Percentiles rank a stretch among this genome's conserved stretches.
Evolutionary conservation across 2,888 invertebrate species (phyloP).

Genomic region (Bombyx huttoni): DNA sequence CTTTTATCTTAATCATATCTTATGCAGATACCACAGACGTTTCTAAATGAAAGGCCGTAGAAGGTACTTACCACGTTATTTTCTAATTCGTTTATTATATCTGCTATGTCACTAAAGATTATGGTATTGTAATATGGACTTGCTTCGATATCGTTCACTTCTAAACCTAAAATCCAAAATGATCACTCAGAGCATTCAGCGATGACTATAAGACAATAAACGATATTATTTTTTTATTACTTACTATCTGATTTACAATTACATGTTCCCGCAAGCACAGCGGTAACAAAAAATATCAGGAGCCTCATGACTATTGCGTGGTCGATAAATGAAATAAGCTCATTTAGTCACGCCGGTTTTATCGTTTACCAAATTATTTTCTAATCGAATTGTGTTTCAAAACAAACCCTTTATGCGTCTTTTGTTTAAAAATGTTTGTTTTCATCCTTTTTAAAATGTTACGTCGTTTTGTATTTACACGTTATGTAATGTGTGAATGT

Average conservation of each 20-base stretch:
- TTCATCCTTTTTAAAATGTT: conserved; percentile 16
- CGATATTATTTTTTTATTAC: conserved; percentile 12
- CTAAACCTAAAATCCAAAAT: conserved; percentile 23
- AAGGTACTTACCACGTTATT: conserved; percentile 36
- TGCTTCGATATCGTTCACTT: conserved; percentile 37
- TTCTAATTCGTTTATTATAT: conserved; percentile 51
- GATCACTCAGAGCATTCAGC: neutral
- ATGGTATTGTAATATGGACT: conserved; percentile 51
- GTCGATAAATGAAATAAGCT: conserved; percentile 3
- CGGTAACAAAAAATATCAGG: conserved; percentile 13
- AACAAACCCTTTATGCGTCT: conserved; percentile 3
- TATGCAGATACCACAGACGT: neutral
- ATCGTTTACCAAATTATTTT: neutral
- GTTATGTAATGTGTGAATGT: conserved; percentile 8
- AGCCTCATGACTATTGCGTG: conserved; percentile 20
- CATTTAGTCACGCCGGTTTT: neutral
- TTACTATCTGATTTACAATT: conserved; percentile 42
- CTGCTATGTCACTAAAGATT: conserved; percentile 53
- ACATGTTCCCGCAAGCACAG: conserved; percentile 18
- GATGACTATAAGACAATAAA: neutral
- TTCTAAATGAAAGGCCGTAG: neutral
- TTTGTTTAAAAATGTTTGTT: conserved; percentile 5
- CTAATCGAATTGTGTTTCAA: neutral
- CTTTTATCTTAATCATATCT: conserved; percentile 1
- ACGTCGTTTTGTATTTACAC: conserved; percentile 16